phyloP scores from a whole-genome alignment of 2,113 vertebrate species.

The Pelecanus crispus region DNA sequence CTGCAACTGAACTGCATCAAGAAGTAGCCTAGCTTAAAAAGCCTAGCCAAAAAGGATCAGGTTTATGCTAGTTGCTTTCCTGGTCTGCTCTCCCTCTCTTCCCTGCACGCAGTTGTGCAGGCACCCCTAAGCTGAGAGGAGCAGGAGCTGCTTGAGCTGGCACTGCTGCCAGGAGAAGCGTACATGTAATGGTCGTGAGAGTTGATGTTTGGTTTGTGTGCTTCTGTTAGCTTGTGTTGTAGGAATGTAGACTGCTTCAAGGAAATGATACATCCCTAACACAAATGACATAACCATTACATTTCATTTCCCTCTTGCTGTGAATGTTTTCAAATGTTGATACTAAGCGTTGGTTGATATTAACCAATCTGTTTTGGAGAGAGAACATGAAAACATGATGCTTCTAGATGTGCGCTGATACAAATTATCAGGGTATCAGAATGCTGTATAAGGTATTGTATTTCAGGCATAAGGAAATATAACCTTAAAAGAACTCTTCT shows the following conservation, averaged over 20 bases:
- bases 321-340: background rate
- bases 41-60: background rate
- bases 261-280: background rate
- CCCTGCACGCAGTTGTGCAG: rapidly evolving
- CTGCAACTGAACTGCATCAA: background rate
- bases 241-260: background rate
- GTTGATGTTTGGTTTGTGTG: background rate
- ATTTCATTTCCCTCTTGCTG: background rate
- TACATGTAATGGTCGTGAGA: rapidly evolving
- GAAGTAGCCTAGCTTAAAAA: background rate
- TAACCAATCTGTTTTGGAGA: background rate
- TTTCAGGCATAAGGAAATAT: background rate
- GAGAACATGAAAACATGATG: background rate
- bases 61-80: background rate
- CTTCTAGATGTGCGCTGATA: background rate
- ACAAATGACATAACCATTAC: rapidly evolving
- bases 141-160: background rate
- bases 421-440: background rate
- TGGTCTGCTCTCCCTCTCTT: too few species aligned
- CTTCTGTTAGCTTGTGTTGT: background rate
- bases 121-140: background rate
- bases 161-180: rapidly evolving
- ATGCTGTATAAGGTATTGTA: background rate
- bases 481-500: background rate
- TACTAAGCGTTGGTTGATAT: background rate